Evolutionary conservation across 2,797 vertebrate genomes (phyloP).

Genomic region (Adrianichthys oophorus): DNA sequence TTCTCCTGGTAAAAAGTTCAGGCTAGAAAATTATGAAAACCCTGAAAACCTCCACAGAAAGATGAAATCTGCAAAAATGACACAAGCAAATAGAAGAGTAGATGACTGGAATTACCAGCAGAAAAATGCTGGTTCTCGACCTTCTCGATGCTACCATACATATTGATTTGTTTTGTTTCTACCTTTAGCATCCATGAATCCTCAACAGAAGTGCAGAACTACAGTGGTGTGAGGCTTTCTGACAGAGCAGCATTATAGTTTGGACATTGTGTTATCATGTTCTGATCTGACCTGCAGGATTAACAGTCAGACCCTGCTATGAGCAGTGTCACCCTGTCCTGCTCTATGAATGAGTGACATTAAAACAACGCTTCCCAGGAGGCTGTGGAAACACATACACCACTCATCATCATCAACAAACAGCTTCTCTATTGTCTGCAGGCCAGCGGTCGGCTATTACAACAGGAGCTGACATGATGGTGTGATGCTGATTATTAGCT

Average conservation of each 20-base stretch:
- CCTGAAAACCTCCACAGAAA: background rate
- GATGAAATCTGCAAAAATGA: background rate
- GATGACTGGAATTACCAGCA: background rate
- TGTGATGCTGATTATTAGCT: conserved; percentile 17
- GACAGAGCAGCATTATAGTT: background rate
- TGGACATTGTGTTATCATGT: background rate
- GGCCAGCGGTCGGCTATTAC: conserved; percentile 23
- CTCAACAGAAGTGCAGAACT: no score
- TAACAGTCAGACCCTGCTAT: conserved; percentile 1
- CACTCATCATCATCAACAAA: conserved; percentile 30
- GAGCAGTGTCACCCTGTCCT: background rate
- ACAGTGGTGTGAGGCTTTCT: background rate
- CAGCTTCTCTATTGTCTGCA: conserved; percentile 17
- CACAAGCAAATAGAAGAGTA: background rate
- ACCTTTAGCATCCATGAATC: no score
- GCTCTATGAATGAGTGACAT: conserved; percentile 6
- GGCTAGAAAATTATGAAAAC: no score
- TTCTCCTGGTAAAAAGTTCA: no score
- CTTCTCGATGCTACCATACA: background rate
- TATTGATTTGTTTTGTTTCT: background rate
- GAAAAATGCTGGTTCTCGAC: background rate
- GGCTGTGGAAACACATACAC: conserved; percentile 2
- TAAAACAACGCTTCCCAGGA: conserved; percentile 7
- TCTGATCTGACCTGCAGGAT: background rate
- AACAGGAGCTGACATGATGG: conserved; percentile 22